Conservation (phyloP, 2,113 vertebrate genomes). For the Callocephalon fimbriatum region DNA sequence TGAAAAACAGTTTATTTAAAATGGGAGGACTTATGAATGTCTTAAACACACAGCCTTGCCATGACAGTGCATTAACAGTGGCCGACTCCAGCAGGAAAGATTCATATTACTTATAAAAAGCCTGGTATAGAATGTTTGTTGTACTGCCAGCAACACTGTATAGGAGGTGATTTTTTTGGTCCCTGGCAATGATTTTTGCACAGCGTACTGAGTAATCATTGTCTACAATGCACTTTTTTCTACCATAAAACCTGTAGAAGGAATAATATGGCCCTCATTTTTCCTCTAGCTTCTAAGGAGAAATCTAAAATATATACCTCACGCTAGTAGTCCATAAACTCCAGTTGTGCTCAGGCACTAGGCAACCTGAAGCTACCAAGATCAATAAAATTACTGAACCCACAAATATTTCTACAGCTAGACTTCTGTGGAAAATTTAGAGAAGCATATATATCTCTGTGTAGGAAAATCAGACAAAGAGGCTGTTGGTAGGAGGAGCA, state of each 20-base stretch:
- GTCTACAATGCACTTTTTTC: constrained; percentile 48
- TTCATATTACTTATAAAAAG: constrained; percentile 54
- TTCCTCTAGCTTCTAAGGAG: constrained; percentile 44
- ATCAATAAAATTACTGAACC: constrained; percentile 56
- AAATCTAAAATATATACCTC: constrained; percentile 47
- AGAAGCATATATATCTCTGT: background rate
- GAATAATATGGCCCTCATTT: constrained; percentile 51
- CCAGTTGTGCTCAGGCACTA: background rate
- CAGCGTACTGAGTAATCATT: constrained; percentile 23
- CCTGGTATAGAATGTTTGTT: constrained; percentile 47
- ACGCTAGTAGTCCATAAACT: constrained; percentile 50
- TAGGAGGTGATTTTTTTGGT: constrained; percentile 25
- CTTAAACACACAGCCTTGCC: constrained; percentile 14
- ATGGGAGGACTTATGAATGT: background rate
- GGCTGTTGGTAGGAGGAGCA: background rate
- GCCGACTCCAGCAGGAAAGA: constrained; percentile 26
- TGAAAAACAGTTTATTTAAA: constrained; percentile 31
- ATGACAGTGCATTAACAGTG: background rate
- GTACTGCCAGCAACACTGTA: constrained; percentile 32
- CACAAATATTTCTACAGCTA: constrained; percentile 33
- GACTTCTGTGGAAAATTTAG: background rate
- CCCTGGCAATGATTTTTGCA: constrained; percentile 56
- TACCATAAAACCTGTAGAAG: constrained; percentile 50
- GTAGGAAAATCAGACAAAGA: background rate
- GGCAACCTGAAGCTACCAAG: constrained; percentile 11